Conservation (phyloP, 2,888 invertebrate species). For the Sinodicranocentrus sp. region DNA sequence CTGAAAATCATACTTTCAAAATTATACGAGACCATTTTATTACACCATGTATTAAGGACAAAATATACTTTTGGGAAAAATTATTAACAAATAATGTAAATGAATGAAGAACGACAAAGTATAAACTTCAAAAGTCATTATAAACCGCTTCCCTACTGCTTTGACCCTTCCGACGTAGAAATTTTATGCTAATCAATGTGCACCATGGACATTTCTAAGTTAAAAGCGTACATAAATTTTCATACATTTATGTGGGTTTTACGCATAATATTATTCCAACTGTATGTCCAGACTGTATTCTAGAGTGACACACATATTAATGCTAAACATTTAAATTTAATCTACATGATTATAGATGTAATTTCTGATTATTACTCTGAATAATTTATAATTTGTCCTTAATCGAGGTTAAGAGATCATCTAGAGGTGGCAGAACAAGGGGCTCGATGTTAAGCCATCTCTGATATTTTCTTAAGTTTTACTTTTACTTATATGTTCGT, state of each 20-base stretch:
- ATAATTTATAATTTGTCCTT: not conserved
- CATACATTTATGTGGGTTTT: too few species aligned
- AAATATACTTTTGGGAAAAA: not conserved
- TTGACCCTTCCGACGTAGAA: not conserved
- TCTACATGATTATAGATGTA: too few species aligned
- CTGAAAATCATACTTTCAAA: not conserved
- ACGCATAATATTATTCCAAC: too few species aligned
- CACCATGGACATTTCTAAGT: too few species aligned
- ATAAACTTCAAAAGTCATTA: too few species aligned
- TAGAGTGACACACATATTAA: too few species aligned
- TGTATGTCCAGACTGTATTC: too few species aligned
- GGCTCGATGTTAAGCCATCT: constrained; percentile 67
- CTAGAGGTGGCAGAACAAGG: constrained; percentile 67
- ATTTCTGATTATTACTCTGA: too few species aligned
- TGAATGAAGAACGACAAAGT: not conserved
- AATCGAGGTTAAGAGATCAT: constrained; percentile 4
- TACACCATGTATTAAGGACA: too few species aligned
- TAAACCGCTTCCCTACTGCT: not conserved
- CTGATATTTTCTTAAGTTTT: not conserved
- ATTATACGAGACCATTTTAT: not conserved
- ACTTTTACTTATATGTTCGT: not conserved
- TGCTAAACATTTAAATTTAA: too few species aligned
- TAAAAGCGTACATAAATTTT: too few species aligned
- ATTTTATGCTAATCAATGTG: too few species aligned
- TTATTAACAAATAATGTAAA: not conserved